Evolutionary conservation across 2,888 invertebrate genomes (phyloP).

Genomic region (Scelioninae gen. 1): DNA sequence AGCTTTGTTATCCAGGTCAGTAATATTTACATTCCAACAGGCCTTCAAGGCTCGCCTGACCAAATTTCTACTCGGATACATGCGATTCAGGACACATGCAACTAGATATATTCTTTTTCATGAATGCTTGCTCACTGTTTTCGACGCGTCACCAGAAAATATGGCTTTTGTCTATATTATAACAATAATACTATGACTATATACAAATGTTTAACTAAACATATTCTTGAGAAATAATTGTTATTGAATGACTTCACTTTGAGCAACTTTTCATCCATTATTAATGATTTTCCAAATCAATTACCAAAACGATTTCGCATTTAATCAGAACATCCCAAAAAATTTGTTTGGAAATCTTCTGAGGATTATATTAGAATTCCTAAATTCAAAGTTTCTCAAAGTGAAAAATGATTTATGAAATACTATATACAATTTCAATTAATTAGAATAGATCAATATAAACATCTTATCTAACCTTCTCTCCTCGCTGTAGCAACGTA

Average conservation of each 20-base stretch:
- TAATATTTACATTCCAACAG: slow-evolving; percentile 64
- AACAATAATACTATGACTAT: slow-evolving; percentile 69
- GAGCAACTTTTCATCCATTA: background rate
- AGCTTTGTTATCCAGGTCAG: slow-evolving; percentile 60
- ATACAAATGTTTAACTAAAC: slow-evolving; percentile 54
- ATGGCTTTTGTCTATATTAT: slow-evolving; percentile 68
- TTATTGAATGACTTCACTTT: slow-evolving; percentile 10
- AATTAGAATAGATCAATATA: too few species aligned
- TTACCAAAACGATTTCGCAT: too few species aligned
- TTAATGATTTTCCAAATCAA: background rate
- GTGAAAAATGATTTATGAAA: slow-evolving; percentile 1
- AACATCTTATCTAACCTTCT: slow-evolving; percentile 89
- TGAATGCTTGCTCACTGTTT: slow-evolving; percentile 68
- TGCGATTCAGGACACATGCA: slow-evolving; percentile 64
- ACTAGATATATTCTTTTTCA: slow-evolving; percentile 56
- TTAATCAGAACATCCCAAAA: too few species aligned
- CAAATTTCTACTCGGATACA: slow-evolving; percentile 68
- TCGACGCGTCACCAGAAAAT: slow-evolving; percentile 69
- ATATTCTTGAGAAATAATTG: background rate
- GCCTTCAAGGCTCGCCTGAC: slow-evolving; percentile 57
- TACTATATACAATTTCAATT: background rate
- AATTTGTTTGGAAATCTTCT: too few species aligned
- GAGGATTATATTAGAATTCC: too few species aligned
- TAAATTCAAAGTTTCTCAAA: background rate
- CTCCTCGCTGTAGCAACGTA: slow-evolving; percentile 97